These are phyloP conservation scores for Deilephila elpenor DNA, from an alignment of 2,888 invertebrate genomes.

Conservation along the genomic window DNA sequence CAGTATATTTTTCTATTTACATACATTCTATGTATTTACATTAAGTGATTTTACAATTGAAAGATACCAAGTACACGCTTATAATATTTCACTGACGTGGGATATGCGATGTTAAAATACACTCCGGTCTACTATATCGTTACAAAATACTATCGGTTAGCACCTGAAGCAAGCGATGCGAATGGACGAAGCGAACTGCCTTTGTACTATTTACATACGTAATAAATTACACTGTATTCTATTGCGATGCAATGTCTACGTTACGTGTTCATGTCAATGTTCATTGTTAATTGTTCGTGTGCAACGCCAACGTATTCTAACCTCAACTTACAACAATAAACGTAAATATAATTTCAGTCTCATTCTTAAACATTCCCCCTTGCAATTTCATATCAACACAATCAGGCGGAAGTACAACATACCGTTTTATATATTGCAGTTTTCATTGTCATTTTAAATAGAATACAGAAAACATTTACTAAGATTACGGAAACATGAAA, in stretches of 20 bases:
- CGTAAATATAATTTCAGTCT: slow-evolving; percentile 27
- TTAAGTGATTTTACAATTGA: slow-evolving; percentile 27
- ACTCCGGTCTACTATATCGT: slow-evolving; percentile 39
- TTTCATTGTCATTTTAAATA: slow-evolving; percentile 8
- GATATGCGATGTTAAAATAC: slow-evolving; percentile 45
- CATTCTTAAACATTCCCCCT: slow-evolving; percentile 24
- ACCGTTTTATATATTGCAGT: slow-evolving; percentile 4
- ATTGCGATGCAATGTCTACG: slow-evolving; percentile 6
- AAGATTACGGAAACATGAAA: not conserved
- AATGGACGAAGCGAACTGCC: slow-evolving; percentile 63
- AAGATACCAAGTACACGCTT: slow-evolving; percentile 24
- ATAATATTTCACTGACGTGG: slow-evolving; percentile 45
- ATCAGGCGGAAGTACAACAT: slow-evolving; percentile 36
- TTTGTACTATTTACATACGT: slow-evolving; percentile 60
- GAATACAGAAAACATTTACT: not conserved
- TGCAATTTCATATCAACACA: slow-evolving; percentile 14
- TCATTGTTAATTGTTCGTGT: not conserved
- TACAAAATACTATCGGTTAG: slow-evolving; percentile 44
- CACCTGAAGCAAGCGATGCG: slow-evolving; percentile 69
- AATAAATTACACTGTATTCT: slow-evolving; percentile 13
- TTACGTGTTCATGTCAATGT: not conserved
- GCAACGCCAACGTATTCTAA: slow-evolving; percentile 22
- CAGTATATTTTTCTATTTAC: slow-evolving; percentile 39
- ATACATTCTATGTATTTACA: slow-evolving; percentile 37
- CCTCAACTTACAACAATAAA: slow-evolving; percentile 20